phyloP scores from a whole-genome alignment of 2,888 invertebrate genomes.

The Parnassius mnemosyne region DNA sequence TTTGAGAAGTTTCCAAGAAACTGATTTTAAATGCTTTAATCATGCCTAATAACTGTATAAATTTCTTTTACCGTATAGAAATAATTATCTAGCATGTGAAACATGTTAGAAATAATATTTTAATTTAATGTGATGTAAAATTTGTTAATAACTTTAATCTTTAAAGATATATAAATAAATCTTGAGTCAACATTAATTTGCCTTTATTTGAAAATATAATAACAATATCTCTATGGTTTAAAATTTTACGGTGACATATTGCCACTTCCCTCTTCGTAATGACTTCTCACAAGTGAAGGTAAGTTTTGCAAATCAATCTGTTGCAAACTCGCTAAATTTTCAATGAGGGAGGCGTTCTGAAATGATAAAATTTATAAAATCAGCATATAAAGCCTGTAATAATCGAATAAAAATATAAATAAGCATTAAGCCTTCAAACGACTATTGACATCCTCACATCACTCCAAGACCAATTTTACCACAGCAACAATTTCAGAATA shows the following conservation, averaged over 20 bases:
- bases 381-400: too few species aligned
- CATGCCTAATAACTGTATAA: neutral
- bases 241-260: neutral
- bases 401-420: too few species aligned
- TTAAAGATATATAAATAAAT: constrained; percentile 35
- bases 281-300: constrained; percentile 29
- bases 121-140: constrained; percentile 44
- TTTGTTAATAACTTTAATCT: constrained; percentile 27
- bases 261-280: neutral
- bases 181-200: constrained; percentile 16
- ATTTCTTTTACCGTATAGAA: neutral
- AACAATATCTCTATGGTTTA: neutral
- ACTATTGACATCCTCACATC: too few species aligned
- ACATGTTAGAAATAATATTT: constrained; percentile 42
- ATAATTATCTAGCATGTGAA: constrained; percentile 34
- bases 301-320: constrained; percentile 51
- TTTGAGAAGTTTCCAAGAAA: neutral
- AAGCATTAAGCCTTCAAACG: too few species aligned
- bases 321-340: constrained; percentile 49
- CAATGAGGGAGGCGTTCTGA: constrained; percentile 57
- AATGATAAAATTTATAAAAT: constrained; percentile 33
- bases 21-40: constrained; percentile 18
- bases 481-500: too few species aligned
- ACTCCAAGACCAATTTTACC: too few species aligned
- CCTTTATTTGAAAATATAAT: constrained; percentile 9